Base-by-base conservation (phyloP, 2,888 invertebrate species). In the Volucella zonaria region DNA sequence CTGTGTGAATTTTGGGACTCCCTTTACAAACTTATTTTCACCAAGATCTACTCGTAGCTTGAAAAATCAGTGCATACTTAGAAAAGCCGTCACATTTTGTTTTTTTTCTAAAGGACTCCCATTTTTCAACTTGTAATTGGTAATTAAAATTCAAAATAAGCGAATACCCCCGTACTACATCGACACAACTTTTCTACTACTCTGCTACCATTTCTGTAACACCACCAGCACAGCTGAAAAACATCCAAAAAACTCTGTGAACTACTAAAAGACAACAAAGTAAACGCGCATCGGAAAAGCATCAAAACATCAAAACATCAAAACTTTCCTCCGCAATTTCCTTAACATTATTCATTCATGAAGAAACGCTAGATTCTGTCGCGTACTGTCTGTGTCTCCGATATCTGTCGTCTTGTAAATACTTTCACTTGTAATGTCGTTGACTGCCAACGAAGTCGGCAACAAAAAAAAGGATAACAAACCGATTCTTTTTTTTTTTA, bases 401-500 rank as follows among this genome's bases (percentile, higher is more conserved):
- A 38, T 58, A 58, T 58, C 58, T 40, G 59, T 59, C 11, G 3
- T 11, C 59, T 43, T 59, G 3, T 43, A 18, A 31, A 59, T 56
- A 47, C 40, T 70, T 70, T 70, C 23, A 70, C 56, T 70, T 70
- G 49, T 59, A 58, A 70, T 14, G 49, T n/a, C 40, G 42, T 70
- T 45, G 49, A 58, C 49, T 66, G 10, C 18, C 8, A 38, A 38
- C 49, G 43, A 45, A 18, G 2, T 40, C 3, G 18, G 15, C 42
- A 74, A 49, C 49, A 31, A 45, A 10, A 49, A 23, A 58, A 10
- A 49, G 18, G 4, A 12, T 2, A 15, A 8, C 15, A 70, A 58
- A 58, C 47, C 12, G 12, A 15, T 15, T 18, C 45, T n/a, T 58
- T 45, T 31, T 49, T 18, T 3, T 58, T 38, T 56, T 56, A 9